phyloP scores from a whole-genome alignment of 1,140 invertebrate species.

The Agrypnia vestita region DNA sequence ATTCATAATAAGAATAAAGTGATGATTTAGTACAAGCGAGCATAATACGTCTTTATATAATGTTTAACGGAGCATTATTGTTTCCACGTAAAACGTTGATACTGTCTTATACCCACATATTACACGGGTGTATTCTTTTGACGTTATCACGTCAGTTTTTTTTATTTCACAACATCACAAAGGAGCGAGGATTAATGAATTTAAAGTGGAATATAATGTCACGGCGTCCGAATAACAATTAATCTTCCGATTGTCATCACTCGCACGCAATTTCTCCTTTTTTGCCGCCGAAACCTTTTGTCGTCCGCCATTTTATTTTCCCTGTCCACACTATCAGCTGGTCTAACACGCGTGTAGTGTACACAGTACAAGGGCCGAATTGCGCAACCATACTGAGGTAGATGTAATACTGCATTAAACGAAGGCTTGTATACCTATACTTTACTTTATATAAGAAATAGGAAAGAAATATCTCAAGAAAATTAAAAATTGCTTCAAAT shows the following conservation, averaged over 20 bases:
- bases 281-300: slow-evolving; percentile 22
- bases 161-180: slow-evolving; percentile 9
- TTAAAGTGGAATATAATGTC: slow-evolving; percentile 36
- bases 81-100: no score
- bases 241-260: slow-evolving; percentile 38
- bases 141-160: slow-evolving; percentile 13
- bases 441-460: no score
- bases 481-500: no score
- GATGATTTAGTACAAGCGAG: no score
- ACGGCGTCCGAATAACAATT: slow-evolving; percentile 25
- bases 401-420: no score
- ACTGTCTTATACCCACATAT: not conserved
- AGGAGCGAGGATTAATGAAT: slow-evolving; percentile 32
- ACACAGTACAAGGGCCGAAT: not conserved
- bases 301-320: slow-evolving; percentile 18
- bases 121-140: not conserved
- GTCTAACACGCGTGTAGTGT: not conserved
- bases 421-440: no score
- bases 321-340: slow-evolving; percentile 22
- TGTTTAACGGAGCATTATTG: no score
- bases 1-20: no score
- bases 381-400: not conserved
- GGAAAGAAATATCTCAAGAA: no score
- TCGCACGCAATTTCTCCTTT: slow-evolving; percentile 15
- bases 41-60: no score